phyloP scores from a whole-genome alignment of 2,888 invertebrate genomes.

The Nephrotoma flavescens region DNA sequence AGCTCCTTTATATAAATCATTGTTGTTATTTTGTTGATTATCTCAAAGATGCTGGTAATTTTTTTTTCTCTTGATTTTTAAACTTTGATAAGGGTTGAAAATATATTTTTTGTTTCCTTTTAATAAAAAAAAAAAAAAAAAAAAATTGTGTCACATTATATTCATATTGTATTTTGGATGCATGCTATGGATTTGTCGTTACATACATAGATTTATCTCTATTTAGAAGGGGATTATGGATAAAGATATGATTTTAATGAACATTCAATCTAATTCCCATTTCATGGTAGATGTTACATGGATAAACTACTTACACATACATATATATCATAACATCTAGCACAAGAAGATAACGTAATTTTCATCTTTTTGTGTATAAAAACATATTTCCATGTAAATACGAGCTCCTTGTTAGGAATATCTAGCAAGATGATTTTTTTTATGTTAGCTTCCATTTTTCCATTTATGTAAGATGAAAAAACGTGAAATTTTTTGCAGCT shows the following conservation, averaged over 20 bases:
- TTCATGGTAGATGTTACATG: neutral
- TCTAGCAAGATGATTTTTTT: neutral
- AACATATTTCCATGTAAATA: neutral
- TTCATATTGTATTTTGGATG: neutral
- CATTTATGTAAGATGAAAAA: neutral
- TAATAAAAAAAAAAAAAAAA: too few relatives aligned
- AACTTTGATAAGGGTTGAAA: neutral
- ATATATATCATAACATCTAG: neutral
- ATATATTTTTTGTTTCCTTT: neutral
- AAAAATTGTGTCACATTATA: neutral
- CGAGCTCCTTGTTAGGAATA: neutral
- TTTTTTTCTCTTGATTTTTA: neutral
- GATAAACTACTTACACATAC: neutral
- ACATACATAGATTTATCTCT: neutral
- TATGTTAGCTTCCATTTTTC: neutral
- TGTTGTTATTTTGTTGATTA: neutral
- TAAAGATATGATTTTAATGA: neutral
- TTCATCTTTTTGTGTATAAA: neutral
- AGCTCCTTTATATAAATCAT: neutral
- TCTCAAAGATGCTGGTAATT: neutral
- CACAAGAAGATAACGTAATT: neutral
- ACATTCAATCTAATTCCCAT: neutral
- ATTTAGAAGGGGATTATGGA: neutral
- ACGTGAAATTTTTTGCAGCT: neutral
- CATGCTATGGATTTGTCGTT: neutral